Conservation (phyloP, 2,113 vertebrate genomes). For the Cyprinodon brontotheroides region DNA sequence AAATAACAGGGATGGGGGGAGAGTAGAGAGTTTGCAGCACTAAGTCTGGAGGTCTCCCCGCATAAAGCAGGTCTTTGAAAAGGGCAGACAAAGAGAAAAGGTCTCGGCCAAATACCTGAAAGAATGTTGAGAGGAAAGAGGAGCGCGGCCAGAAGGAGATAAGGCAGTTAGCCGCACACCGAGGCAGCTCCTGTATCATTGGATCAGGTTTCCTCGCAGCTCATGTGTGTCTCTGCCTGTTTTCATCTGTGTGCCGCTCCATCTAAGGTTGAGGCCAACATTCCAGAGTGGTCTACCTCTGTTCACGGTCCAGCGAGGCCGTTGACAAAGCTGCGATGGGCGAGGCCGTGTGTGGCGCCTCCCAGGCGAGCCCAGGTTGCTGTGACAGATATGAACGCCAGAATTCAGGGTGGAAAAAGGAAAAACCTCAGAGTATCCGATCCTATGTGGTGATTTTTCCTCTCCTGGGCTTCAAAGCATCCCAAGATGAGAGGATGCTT, state of each 20-base stretch:
- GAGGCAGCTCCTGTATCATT: slow-evolving; percentile 74
- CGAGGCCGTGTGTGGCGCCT: slow-evolving; percentile 68
- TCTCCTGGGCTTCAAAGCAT: slow-evolving; percentile 70
- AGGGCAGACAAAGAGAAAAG: slow-evolving; percentile 80
- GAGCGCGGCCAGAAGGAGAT: slow-evolving; percentile 75
- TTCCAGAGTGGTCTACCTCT: slow-evolving; percentile 71
- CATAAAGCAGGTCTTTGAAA: slow-evolving; percentile 80
- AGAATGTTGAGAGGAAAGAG: slow-evolving; percentile 80
- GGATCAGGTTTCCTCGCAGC: slow-evolving; percentile 65
- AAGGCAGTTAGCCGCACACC: slow-evolving; percentile 77
- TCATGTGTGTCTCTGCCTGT: slow-evolving; percentile 43
- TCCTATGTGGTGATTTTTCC: slow-evolving; percentile 41
- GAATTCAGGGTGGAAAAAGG: slow-evolving; percentile 19
- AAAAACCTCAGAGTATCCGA: slow-evolving; percentile 33
- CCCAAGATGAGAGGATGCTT: slow-evolving; percentile 63
- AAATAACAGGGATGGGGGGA: slow-evolving; percentile 29
- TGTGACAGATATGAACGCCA: slow-evolving; percentile 39
- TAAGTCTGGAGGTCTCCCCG: slow-evolving; percentile 64
- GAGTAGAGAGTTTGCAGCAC: slow-evolving; percentile 49
- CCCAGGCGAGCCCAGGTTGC: slow-evolving; percentile 38
- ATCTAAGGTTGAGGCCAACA: slow-evolving; percentile 68
- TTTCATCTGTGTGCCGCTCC: slow-evolving; percentile 48
- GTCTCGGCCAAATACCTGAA: slow-evolving; percentile 80
- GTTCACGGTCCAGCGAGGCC: slow-evolving; percentile 76
- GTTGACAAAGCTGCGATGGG: slow-evolving; percentile 71